These are phyloP conservation scores for Hafferia zeledoni DNA, from an alignment of 2,797 vertebrate species.

Conservation along the genomic window DNA sequence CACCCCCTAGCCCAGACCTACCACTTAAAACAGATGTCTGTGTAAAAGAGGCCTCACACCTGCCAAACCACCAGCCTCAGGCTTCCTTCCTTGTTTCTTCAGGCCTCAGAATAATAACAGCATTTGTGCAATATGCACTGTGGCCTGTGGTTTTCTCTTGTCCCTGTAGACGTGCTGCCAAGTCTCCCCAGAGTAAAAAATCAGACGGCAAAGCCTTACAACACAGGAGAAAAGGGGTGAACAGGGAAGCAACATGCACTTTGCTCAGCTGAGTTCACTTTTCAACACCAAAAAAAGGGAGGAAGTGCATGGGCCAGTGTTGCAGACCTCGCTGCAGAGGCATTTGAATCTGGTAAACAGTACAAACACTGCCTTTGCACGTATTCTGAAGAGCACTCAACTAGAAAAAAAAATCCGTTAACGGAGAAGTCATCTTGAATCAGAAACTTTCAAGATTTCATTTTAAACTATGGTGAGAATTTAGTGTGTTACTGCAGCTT, in stretches of 20 bases:
- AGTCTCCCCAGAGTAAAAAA: not conserved
- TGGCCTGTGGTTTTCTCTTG: conserved; percentile 44
- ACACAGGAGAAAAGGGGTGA: not conserved
- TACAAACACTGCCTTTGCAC: not conserved
- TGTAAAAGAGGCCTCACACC: conserved; percentile 63
- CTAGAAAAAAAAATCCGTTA: conserved; percentile 18
- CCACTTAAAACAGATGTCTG: conserved; percentile 70
- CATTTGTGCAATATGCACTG: conserved; percentile 44
- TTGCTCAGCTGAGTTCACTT: not conserved
- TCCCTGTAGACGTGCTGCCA: conserved; percentile 25
- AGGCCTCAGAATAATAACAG: conserved; percentile 43
- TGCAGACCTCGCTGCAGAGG: not conserved
- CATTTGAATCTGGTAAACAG: not conserved
- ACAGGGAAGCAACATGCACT: not conserved
- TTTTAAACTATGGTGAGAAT: not conserved
- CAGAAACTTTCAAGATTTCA: conserved; percentile 17
- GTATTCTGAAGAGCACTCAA: not conserved
- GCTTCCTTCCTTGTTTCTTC: conserved; percentile 64
- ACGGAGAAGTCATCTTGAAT: conserved; percentile 35
- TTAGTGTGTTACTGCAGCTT: not conserved
- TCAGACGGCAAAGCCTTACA: not conserved
- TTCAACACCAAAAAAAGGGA: not conserved
- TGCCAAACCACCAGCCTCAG: conserved; percentile 68
- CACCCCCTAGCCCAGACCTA: conserved; percentile 3
- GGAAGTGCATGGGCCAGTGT: not conserved